Conservation (phyloP, 2,888 invertebrate species). For the Brachycybe producta region DNA sequence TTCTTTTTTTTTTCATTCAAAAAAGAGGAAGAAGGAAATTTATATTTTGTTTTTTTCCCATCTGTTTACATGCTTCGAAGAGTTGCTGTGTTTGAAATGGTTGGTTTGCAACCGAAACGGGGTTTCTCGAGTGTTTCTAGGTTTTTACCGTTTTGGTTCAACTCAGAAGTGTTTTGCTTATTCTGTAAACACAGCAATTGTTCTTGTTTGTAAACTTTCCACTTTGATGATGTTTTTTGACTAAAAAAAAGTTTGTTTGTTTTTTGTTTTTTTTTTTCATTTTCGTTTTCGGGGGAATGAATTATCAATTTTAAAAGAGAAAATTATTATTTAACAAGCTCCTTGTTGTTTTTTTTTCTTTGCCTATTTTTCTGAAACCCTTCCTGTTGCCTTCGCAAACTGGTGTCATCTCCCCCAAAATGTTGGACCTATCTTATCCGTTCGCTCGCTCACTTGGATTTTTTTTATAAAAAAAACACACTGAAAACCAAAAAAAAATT, state of each 20-base stretch:
- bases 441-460: constrained; percentile 30
- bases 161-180: neutral
- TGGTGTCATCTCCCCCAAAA: constrained; percentile 25
- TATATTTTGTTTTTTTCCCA: no score
- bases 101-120: no score
- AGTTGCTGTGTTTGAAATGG: no score
- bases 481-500: constrained; percentile 16
- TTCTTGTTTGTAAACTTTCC: neutral
- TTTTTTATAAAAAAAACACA: constrained; percentile 21
- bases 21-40: no score
- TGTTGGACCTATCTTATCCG: constrained; percentile 24
- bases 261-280: neutral
- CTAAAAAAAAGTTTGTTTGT: neutral
- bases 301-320: constrained; percentile 11
- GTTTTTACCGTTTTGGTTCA: no score
- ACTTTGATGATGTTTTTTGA: constrained; percentile 2
- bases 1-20: no score
- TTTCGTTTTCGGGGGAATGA: neutral
- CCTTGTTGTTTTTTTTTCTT: constrained; percentile 21
- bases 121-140: no score
- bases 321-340: constrained; percentile 2
- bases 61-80: no score
- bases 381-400: constrained; percentile 20
- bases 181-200: neutral
- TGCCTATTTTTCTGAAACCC: constrained; percentile 21